Evolutionary conservation across 2,888 invertebrate species (phyloP), one percentile per base, ranked within the genome.

Genomic region (Hylaea fasciaria): DNA sequence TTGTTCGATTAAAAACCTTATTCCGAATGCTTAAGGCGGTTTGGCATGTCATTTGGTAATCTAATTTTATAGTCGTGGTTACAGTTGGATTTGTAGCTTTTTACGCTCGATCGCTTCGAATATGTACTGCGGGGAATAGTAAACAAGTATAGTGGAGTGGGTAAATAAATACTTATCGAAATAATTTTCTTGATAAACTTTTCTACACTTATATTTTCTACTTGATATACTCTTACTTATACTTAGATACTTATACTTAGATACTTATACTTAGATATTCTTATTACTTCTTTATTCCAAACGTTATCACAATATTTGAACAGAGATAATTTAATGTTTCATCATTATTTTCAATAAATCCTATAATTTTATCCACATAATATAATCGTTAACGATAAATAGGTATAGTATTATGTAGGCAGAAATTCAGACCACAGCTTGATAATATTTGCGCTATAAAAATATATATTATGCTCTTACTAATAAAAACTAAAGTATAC

Each of bases 1-100:
- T 57, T 41, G 32, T 49, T 12, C 55, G 14, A 65, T 44, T 50
- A 28, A 48, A 53, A 56, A 45, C 61, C 61, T 47, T 66, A 50
- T 56, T 37, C 2, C 50, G 1, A 40, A 48, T 29, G 10, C 14
- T 0, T 44, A 55, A 55, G 54, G 52, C 40, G 41, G 47, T 29
- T 51, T 46, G n/a, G 32, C 39, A 57, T 13, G 13, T 47, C 48
- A 14, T 48, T 55, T 48, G 7, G 47, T 45, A 49, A 66, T 57
- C 50, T 41, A 48, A 44, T 61, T 51, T 61, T 51, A 44, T 37
- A 32, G 41, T 41, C 35, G 44, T 40, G 48, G 48, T 49, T 53
- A 9, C 48, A 32, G 29, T 49, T 48, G 45, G 49, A 59, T 54
- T 49, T 58, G 52, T 53, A 48, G 52, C 52, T 48, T 58, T 57